Percentiles rank a stretch among this genome's conserved stretches.
phyloP scores from a whole-genome alignment of 2,797 vertebrate genomes.

The Enteromius argenteus region DNA sequence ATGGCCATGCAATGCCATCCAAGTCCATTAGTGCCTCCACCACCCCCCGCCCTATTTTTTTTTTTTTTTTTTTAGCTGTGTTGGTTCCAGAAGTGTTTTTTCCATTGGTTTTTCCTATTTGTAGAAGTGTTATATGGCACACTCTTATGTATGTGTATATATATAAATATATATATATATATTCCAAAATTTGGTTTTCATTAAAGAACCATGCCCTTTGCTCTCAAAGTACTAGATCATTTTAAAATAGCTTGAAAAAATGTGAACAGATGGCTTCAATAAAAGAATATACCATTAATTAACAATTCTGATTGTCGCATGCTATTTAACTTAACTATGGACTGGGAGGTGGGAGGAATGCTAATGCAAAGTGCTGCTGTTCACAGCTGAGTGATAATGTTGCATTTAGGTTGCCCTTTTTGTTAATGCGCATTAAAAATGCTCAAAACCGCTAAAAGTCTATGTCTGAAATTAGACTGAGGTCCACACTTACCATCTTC shows the following conservation, averaged over 20 bases:
- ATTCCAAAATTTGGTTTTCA: background rate
- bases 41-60: too few relatives aligned
- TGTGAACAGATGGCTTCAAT: background rate
- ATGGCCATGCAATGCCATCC: background rate
- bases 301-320: background rate
- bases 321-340: background rate
- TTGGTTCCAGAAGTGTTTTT: background rate
- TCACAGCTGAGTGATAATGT: conserved; percentile 5
- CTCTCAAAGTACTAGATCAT: background rate
- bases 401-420: background rate
- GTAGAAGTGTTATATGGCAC: background rate
- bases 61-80: background rate
- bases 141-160: too few relatives aligned
- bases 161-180: background rate
- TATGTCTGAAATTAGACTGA: background rate
- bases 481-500: background rate
- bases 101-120: background rate
- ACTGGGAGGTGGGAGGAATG: conserved; percentile 1
- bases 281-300: too few relatives aligned
- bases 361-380: conserved; percentile 1
- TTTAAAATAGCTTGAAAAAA: background rate
- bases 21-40: background rate
- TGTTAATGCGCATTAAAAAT: background rate
- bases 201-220: background rate
- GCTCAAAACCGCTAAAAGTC: background rate